Evolutionary conservation across 2,797 vertebrate species (phyloP).

Genomic region (Pangasius mekongensis): DNA sequence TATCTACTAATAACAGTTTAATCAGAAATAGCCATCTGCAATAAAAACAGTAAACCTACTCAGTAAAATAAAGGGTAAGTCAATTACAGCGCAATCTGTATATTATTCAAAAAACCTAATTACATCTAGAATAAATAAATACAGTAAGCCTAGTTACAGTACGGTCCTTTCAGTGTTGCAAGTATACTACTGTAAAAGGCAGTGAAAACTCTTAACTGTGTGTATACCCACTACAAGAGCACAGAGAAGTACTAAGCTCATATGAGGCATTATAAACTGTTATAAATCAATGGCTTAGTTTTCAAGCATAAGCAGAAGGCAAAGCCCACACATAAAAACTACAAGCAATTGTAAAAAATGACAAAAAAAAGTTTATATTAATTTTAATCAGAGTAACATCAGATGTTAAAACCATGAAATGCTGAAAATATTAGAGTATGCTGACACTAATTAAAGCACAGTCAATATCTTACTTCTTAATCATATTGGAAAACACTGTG

Average conservation of each 20-base stretch:
- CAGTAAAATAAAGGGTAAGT: background rate
- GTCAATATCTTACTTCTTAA: constrained; percentile 47
- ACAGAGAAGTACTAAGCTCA: background rate
- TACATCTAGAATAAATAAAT: background rate
- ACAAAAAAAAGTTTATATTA: background rate
- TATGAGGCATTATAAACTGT: background rate
- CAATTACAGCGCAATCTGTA: background rate
- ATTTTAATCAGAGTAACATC: constrained; percentile 3
- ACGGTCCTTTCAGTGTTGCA: background rate
- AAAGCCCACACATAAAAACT: background rate
- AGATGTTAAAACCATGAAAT: background rate
- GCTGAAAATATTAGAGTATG: constrained; percentile 16
- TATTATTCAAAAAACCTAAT: background rate
- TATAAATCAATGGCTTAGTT: background rate
- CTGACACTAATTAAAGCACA: constrained; percentile 34
- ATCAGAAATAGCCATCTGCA: background rate
- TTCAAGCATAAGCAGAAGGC: background rate
- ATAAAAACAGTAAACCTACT: background rate
- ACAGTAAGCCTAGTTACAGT: background rate
- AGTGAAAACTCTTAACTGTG: background rate
- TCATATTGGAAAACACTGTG: constrained; percentile 43
- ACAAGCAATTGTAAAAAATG: background rate
- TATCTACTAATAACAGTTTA: background rate
- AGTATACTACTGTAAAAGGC: background rate
- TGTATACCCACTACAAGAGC: too few species aligned